Evolutionary conservation across 2,888 invertebrate genomes (phyloP), one percentile per base, ranked within the genome.

Genomic region (Yponomeuta evonymella): DNA sequence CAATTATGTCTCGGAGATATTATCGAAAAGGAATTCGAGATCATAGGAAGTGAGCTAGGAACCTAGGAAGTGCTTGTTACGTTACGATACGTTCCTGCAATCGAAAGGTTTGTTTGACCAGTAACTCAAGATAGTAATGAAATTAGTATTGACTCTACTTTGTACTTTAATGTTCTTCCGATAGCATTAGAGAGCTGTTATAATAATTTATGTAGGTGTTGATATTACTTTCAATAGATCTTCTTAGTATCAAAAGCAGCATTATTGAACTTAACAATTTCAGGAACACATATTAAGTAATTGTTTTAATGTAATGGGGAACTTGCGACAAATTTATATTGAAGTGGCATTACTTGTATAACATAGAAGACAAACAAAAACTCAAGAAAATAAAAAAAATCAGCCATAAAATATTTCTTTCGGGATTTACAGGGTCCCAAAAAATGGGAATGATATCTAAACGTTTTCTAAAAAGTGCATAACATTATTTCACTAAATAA

Each of bases 41-140:
- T 74, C 75, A 71, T 73, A 80, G 82, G 82, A 83, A 83, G 80
- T 79, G 69, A 78, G 12, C 80, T 58, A 58, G 51, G 51, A 1
- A 58, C 51, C 51, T 12, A 58, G 80, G 79, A 81, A 82, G 78
- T 73, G 70, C 78, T 79, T 77, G 43, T 78, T 75, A 72, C 30
- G 75, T 77, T 77, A 75, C 76, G 75, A 75, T 23, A 68, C 48
- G 68, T 72, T 72, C 73, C 67, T 72, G 71, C 71, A 62, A 62
- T 67, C 67, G 58, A 67, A 67, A 68, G 68, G 68, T 68, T 58
- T 58, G 51, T 58, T 58, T 58, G 51, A 12, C 51, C 15, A 58
- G 51, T 15, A 12, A 58, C 15, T 58, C 12, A 12, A 58, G 15
- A 58, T 58, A 58, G 12, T 58, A 58, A 58, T 15, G 8, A 58